Percentiles rank a stretch among this genome's conserved stretches.
Conservation (phyloP, 2,888 invertebrate species). For the Xestia ashworthii region DNA sequence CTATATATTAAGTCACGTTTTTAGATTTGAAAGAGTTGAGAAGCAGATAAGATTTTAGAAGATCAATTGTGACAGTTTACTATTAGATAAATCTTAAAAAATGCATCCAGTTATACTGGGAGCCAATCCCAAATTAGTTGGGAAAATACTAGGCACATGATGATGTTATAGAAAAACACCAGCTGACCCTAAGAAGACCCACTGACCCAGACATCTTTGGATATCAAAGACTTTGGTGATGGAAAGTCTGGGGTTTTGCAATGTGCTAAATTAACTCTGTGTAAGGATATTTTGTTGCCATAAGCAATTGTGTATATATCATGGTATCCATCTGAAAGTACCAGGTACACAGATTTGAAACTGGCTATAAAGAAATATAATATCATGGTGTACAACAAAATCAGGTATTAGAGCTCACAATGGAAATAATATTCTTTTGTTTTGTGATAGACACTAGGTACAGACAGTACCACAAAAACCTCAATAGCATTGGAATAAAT, state of each 20-base stretch:
- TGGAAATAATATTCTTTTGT: constrained; percentile 5
- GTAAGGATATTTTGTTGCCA: neutral
- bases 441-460: neutral
- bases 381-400: neutral
- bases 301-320: neutral
- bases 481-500: constrained; percentile 3
- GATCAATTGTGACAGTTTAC: constrained; percentile 1
- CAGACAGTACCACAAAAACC: neutral
- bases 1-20: constrained; percentile 2
- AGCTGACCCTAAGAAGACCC: too few relatives aligned
- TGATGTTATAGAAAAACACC: neutral
- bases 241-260: neutral
- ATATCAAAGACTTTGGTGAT: neutral
- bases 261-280: neutral
- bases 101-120: neutral
- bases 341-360: neutral
- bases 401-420: neutral
- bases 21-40: constrained; percentile 1
- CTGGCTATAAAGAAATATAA: neutral
- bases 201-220: neutral
- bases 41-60: constrained; percentile 12
- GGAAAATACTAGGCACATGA: neutral
- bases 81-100: neutral
- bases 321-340: neutral
- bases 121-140: neutral